A percentile compares a stretch with the other conserved stretches of the same genome.
Conservation (phyloP, 2,888 invertebrate species). For the Trichopria drosophilae region DNA sequence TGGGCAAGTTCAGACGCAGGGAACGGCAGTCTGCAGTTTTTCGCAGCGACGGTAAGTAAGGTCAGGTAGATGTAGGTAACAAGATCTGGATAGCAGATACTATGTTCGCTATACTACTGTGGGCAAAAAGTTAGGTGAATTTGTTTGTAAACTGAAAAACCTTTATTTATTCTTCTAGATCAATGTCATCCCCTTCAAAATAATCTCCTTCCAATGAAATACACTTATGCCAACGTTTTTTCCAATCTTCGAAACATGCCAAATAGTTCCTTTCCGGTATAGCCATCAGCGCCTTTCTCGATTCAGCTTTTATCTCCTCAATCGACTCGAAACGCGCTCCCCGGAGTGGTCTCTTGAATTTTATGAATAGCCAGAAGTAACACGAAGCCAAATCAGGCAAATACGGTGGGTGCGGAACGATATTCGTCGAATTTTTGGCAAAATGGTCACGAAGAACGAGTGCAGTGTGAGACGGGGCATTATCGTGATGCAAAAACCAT, state of each 20-base stretch:
- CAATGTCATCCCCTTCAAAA: slow-evolving; percentile 36
- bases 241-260: slow-evolving; percentile 39
- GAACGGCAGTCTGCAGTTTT: too few relatives aligned
- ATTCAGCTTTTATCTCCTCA: slow-evolving; percentile 8
- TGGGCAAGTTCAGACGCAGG: too few relatives aligned
- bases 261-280: slow-evolving; percentile 10
- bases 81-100: too few relatives aligned
- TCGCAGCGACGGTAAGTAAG: too few relatives aligned
- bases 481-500: not conserved
- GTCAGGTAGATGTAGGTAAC: too few relatives aligned
- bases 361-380: slow-evolving; percentile 31
- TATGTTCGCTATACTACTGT: too few relatives aligned
- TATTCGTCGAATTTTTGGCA: slow-evolving; percentile 29
- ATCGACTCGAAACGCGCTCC: slow-evolving; percentile 11
- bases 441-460: slow-evolving; percentile 30
- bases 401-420: slow-evolving; percentile 33
- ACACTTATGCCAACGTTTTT: slow-evolving; percentile 39
- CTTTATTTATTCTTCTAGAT: too few relatives aligned
- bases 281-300: slow-evolving; percentile 3
- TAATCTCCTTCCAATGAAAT: slow-evolving; percentile 34
- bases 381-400: slow-evolving; percentile 33
- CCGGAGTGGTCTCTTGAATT: slow-evolving; percentile 18
- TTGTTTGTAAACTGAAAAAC: too few relatives aligned
- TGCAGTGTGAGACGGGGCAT: slow-evolving; percentile 10
- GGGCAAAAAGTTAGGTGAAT: too few relatives aligned